Evolutionary conservation across 23 tunicate genomes (phyloP).

Genomic region (Trididemnum miniatum): DNA sequence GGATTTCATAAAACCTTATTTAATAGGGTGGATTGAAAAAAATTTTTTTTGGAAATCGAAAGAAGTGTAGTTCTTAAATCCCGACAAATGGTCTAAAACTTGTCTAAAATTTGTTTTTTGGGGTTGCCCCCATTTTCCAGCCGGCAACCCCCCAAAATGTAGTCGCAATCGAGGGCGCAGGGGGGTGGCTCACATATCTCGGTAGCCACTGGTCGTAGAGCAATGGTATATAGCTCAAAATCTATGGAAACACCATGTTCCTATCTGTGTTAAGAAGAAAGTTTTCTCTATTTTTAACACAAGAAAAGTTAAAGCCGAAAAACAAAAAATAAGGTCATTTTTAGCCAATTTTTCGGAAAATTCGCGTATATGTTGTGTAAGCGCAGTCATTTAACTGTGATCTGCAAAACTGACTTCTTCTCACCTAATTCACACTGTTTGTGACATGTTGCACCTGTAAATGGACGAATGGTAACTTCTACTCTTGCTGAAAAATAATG

Average conservation of each 20-base stretch:
- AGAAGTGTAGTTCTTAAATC: neutral
- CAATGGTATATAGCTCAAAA: neutral
- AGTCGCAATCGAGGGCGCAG: neutral
- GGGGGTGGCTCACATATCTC: neutral
- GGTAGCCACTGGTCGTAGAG: neutral
- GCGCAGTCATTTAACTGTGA: neutral
- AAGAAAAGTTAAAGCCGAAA: neutral
- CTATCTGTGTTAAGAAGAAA: neutral
- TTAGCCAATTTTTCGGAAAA: neutral
- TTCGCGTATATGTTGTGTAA: neutral
- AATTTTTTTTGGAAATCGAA: neutral
- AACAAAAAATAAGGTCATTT: neutral
- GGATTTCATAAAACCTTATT: too few species aligned
- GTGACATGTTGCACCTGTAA: neutral
- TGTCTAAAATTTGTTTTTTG: neutral
- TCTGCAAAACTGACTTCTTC: neutral
- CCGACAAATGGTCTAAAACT: neutral
- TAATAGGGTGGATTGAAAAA: neutral
- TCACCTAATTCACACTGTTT: neutral
- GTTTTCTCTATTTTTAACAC: neutral
- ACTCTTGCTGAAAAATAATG: neutral
- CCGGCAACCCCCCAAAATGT: neutral
- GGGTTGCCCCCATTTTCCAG: conserved; percentile 1
- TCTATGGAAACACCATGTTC: neutral
- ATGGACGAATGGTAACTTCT: neutral